Conservation (phyloP, 35 echinoderm and acorn worm species). For the Ophiothrix spiculata region DNA sequence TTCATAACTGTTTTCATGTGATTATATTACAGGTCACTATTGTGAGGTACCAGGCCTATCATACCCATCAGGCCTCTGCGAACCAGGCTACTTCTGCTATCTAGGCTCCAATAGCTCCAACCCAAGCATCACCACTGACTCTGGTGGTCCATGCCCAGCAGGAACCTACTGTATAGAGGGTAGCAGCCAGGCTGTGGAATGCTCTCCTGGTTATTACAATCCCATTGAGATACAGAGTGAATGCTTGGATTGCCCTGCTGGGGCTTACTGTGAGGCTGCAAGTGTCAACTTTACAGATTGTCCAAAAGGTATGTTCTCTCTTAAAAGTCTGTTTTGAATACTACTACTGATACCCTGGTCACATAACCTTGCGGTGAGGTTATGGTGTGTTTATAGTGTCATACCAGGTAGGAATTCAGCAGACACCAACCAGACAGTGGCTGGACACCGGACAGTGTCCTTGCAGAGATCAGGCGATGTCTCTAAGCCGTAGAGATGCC, state of each 20-base stretch:
- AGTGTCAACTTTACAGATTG: slow-evolving; percentile 63
- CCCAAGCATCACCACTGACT: slow-evolving; percentile 45
- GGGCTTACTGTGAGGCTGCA: slow-evolving; percentile 62
- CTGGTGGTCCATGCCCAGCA: slow-evolving; percentile 81
- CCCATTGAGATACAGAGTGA: slow-evolving; percentile 72
- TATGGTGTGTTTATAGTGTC: no score
- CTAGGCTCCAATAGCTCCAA: slow-evolving; percentile 86
- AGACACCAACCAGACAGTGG: no score
- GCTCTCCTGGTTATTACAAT: slow-evolving; percentile 72
- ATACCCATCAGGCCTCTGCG: slow-evolving; percentile 78
- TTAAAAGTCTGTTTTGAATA: not conserved
- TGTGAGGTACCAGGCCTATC: slow-evolving; percentile 78
- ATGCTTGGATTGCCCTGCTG: slow-evolving; percentile 88
- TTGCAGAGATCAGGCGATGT: no score
- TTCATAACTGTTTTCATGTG: no score
- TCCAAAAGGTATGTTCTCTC: slow-evolving; percentile 75
- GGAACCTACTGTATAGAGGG: slow-evolving; percentile 77
- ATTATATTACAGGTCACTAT: slow-evolving; percentile 66
- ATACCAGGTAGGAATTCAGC: no score
- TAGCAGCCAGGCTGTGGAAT: slow-evolving; percentile 65
- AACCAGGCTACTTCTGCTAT: slow-evolving; percentile 80
- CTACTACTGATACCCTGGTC: no score
- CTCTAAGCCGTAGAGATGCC: no score
- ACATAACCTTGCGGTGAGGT: no score
- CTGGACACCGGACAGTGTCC: no score